Base-by-base conservation (phyloP, 2,888 invertebrate genomes). In the Strigamia transsilvanica region DNA sequence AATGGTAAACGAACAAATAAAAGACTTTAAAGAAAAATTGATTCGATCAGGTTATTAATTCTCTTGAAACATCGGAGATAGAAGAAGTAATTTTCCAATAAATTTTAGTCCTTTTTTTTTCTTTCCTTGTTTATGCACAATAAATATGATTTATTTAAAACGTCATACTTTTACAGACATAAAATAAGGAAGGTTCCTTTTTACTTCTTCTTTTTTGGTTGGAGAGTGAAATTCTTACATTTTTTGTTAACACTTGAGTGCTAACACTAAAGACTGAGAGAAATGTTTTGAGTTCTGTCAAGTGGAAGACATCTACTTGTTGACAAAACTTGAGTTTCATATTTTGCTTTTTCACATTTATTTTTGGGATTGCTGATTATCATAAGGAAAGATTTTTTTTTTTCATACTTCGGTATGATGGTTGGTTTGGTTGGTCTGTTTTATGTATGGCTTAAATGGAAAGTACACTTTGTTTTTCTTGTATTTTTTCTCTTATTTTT, bases 261-360 rank as follows among this genome's bases (percentile, higher is more conserved):
- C 61, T 5, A 18, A n/a, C 21, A 61, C 21, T n/a, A n/a, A 61
- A 61, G 21, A 61, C n/a, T 15, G 61, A 61, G 21, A 66, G 15
- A 66, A 27, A 66, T 12, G 23, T 15, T 66, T 66, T 66, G 23
- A 66, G 23, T 66, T 66, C 66, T 66, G 66, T 66, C 66, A 27
- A 66, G 66, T 66, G 66, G 66, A 66, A 66, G 66, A 66, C 73
- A 73, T 73, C 73, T 73, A 73, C 73, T 73, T 73, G 73, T 73
- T 73, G 73, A 73, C 73, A 73, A 73, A 73, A 73, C 27, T 13
- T 27, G 15, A 73, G 73, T 73, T 73, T 73, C 73, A 73, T 32
- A 73, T 73, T 73, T 73, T 32, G 12, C 13, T 32, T 73, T 73
- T 73, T 32, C n/a, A 27, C 13, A 13, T 32, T 27, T 73, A 27